Evolutionary conservation across 2,113 vertebrate species (phyloP), one percentile per base, ranked within the genome.

Genomic region (Gracilinanus agilis): DNA sequence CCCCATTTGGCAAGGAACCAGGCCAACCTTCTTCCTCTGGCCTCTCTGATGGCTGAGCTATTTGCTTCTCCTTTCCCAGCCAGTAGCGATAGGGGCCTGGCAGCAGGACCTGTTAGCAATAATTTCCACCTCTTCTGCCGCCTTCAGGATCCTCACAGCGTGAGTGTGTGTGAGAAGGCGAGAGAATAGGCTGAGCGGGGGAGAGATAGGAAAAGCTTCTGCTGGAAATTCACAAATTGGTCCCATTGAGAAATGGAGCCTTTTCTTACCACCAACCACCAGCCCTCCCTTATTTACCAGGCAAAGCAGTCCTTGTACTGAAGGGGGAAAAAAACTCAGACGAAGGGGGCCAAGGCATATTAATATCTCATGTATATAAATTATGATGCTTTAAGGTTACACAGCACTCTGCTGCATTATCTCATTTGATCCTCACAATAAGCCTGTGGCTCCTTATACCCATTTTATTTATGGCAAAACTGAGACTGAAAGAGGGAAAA

Each of bases 221-320:
- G 53, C 92, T 0, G 27, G 96, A 97, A 97, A 96, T 89, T 97
- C 97, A 94, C 94, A 98, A 98, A 98, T 98, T 98, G 97, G 97
- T 98, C 97, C 97, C 97, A 97, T 96, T 97, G 97, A 98, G 97
- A 95, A 97, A 97, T 97, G 92, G 96, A 98, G 97, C 95, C 93
- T 97, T 96, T 93, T 91, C 24, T 91, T 56, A 44, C 93, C 97
- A 96, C 94, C 95, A 91, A 95, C 96, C 92, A 96, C 96, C 95
- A 96, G 94, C 92, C 95, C 91, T 96, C 91, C 94, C 96, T 94
- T 96, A 96, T 96, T 96, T 96, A 94, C 90, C 92, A 94, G 91
- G 89, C 95, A 95, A 90, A 88, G 27, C 29, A 23, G 24, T 25
- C 44, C 53, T 89, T 23, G 40, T 44, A 49, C 54, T 24, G 44